Evolutionary conservation across 1,140 invertebrate genomes (phyloP).

Genomic region (Polyergus mexicanus): DNA sequence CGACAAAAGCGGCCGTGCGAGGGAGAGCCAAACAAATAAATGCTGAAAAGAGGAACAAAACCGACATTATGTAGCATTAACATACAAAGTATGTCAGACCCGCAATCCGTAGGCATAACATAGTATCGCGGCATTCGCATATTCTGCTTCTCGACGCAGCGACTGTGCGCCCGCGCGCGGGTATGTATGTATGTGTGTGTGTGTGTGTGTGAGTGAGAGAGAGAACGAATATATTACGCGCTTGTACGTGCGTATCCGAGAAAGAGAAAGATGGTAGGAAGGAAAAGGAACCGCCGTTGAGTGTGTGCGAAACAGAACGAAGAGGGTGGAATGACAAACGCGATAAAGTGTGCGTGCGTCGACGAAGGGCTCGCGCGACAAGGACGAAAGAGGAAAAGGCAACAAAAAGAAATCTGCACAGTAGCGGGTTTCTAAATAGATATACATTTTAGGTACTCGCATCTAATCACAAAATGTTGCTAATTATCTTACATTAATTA

Average conservation of each 20-base stretch:
- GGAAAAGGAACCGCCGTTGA: not conserved
- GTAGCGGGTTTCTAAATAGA: slow-evolving; percentile 54
- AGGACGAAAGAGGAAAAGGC: slow-evolving; percentile 53
- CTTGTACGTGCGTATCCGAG: slow-evolving; percentile 49
- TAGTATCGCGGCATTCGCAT: slow-evolving; percentile 83
- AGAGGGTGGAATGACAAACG: slow-evolving; percentile 68
- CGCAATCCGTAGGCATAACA: slow-evolving; percentile 84
- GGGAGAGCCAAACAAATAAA: slow-evolving; percentile 83
- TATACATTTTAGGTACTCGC: not conserved
- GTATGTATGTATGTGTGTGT: not conserved
- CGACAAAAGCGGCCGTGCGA: slow-evolving; percentile 74
- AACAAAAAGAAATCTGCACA: slow-evolving; percentile 1
- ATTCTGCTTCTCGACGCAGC: slow-evolving; percentile 68
- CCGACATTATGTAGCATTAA: slow-evolving; percentile 87
- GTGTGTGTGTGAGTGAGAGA: slow-evolving; percentile 34
- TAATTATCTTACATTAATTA: not conserved
- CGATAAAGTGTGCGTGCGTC: slow-evolving; percentile 65
- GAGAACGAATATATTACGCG: slow-evolving; percentile 11
- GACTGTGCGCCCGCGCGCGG: not conserved
- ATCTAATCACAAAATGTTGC: not conserved
- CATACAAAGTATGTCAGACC: slow-evolving; percentile 87
- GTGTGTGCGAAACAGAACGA: slow-evolving; percentile 2
- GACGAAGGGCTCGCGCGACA: slow-evolving; percentile 42
- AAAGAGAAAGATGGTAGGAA: slow-evolving; percentile 48
- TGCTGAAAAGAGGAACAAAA: slow-evolving; percentile 85